A percentile compares a stretch with the other conserved stretches of the same genome.
These are phyloP conservation scores for Polyommatus iphigenia DNA, from an alignment of 2,888 invertebrate genomes.

Conservation along the genomic window DNA sequence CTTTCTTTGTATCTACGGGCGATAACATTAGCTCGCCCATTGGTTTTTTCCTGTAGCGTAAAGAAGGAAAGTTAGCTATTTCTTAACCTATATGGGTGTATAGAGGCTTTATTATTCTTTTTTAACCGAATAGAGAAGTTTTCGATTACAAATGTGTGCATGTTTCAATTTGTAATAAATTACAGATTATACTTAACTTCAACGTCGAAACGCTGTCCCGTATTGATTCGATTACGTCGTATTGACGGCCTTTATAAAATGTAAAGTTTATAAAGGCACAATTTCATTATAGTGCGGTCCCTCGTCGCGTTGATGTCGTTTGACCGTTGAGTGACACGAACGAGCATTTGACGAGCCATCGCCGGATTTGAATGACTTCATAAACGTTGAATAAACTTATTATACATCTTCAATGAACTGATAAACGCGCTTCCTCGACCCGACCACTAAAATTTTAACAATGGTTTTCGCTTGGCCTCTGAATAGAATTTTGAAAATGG, in stretches of 20 bases:
- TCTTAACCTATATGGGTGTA: neutral
- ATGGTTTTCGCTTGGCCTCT: constrained; percentile 9
- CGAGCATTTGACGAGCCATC: constrained; percentile 53
- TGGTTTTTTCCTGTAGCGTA: neutral
- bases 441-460: constrained; percentile 17
- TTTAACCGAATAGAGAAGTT: neutral
- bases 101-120: neutral
- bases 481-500: neutral
- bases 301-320: constrained; percentile 52
- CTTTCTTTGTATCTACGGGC: constrained; percentile 63
- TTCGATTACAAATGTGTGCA: neutral
- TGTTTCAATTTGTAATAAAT: neutral
- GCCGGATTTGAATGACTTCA: constrained; percentile 55
- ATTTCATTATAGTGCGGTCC: constrained; percentile 51
- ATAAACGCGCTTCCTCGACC: constrained; percentile 25
- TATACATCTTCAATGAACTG: constrained; percentile 48
- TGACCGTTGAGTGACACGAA: constrained; percentile 74
- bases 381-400: constrained; percentile 58
- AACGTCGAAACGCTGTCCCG: neutral
- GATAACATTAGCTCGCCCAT: neutral
- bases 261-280: constrained; percentile 44
- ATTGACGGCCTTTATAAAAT: neutral
- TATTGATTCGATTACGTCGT: neutral
- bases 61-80: neutral
- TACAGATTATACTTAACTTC: neutral